Evolutionary conservation across 2,888 invertebrate genomes (phyloP), one percentile per base, ranked within the genome.

Genomic region (Oasisia sp.): DNA sequence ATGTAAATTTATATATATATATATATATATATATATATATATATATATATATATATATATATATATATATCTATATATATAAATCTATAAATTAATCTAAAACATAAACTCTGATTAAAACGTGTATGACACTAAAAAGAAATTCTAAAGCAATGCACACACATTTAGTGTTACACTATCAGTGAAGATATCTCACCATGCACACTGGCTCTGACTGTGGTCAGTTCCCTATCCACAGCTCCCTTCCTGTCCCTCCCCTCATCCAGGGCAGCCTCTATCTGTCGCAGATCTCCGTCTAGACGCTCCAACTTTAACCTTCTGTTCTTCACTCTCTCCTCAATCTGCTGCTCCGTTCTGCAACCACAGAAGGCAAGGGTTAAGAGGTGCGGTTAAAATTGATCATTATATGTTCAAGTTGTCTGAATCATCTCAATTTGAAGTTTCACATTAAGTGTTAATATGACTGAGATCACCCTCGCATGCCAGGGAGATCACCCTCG

Each of bases 311-410:
- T 91, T 19, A 91, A 74, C 89, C 91, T 89, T 91, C 44, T 91
- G 50, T 89, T 38, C 91, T 91, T 89, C 50, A 92, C 90, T 89
- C 91, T 91, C 32, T 91, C 91, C 92, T 90, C 91, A 32, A 91
- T 90, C 90, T 92, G 91, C 56, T 27, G n/a, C 90, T 92, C 91
- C 3, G 91, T 32, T 38, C 92, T 92, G 89, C 90, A 90, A 90
- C 3, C 32, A 90, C 44, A 38, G 44, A 38, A 1, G 32, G 4
- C 44, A 90, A 32, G 90, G 74, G 74, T 74, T 74, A 74, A 74
- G 38, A 38, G 38, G 5, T 74, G 56, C 27, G 27, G 74, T 74
- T 27, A 27, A 74, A 74, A 27, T 74, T n/a, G 74, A 74, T 74
- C 19, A 27, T 27, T 27, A 74, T 74, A n/a, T 74, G 74, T 74